phyloP scores from a whole-genome alignment of 2,797 vertebrate genomes.

The Sebastes minor region DNA sequence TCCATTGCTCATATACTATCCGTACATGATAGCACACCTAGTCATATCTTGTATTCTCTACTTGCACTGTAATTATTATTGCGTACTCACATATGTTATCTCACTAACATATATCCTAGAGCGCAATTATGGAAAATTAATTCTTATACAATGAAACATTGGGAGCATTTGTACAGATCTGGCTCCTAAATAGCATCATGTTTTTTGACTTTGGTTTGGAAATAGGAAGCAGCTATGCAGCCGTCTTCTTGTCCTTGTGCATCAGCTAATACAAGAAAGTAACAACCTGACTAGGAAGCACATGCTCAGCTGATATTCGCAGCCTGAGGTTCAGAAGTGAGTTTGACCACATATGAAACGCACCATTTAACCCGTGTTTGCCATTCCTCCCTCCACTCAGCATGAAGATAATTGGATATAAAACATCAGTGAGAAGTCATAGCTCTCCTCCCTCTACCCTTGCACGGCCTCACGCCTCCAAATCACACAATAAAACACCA shows the following conservation, averaged over 20 bases:
- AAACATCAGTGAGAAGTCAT: conserved; percentile 65
- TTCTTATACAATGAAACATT: not conserved
- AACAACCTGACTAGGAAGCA: conserved; percentile 4
- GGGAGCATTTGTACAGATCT: not conserved
- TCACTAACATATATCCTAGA: not conserved
- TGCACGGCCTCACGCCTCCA: conserved; percentile 33
- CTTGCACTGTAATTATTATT: not conserved
- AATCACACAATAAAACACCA: conserved; percentile 62
- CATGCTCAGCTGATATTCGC: conserved; percentile 24
- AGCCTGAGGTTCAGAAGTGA: conserved; percentile 46
- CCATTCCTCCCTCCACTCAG: conserved; percentile 56
- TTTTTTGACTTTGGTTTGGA: not conserved
- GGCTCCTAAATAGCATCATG: not conserved
- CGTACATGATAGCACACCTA: not conserved
- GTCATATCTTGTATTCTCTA: not conserved
- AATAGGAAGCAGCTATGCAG: not conserved
- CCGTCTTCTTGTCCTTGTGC: not conserved
- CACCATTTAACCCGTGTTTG: conserved; percentile 60
- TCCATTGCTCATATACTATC: not conserved
- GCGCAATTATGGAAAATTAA: not conserved
- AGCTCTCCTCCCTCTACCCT: conserved; percentile 30
- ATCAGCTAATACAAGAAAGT: conserved; percentile 12
- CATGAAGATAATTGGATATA: conserved; percentile 74
- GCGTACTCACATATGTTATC: not conserved
- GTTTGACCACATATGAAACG: conserved; percentile 68